phyloP scores from a whole-genome alignment of 2,888 invertebrate genomes.

The Pristionchus entomophagus region DNA sequence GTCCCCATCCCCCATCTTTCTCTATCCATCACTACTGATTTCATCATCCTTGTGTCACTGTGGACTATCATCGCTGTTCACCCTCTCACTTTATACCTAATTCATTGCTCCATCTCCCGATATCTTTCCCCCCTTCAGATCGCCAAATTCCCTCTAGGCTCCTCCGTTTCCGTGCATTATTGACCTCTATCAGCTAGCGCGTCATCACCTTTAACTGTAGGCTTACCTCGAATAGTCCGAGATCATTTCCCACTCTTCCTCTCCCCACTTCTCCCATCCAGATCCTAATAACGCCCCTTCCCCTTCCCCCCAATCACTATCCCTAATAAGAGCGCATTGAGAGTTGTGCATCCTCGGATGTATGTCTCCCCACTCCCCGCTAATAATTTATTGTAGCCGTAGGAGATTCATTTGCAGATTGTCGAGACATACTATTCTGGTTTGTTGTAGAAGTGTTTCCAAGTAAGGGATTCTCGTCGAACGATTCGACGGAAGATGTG shows the following conservation, averaged over 20 bases:
- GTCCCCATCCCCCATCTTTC: background rate
- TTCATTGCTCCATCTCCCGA: background rate
- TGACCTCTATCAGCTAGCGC: conserved; percentile 13
- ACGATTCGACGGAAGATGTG: conserved; percentile 17
- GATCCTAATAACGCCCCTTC: conserved; percentile 10
- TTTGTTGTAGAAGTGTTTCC: conserved; percentile 16
- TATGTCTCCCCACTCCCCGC: conserved; percentile 28
- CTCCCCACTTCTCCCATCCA: background rate
- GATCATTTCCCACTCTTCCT: background rate
- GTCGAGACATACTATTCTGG: conserved; percentile 9
- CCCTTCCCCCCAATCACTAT: background rate
- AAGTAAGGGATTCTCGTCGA: background rate
- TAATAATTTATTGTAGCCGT: conserved; percentile 47
- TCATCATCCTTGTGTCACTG: conserved; percentile 26
- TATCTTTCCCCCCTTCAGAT: background rate
- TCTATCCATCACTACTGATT: conserved; percentile 26
- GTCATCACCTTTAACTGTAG: background rate
- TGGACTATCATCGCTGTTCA: background rate
- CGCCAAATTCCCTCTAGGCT: background rate
- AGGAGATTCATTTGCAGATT: conserved; percentile 30
- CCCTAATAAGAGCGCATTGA: conserved; percentile 29
- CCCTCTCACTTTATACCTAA: conserved; percentile 4
- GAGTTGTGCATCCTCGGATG: conserved; percentile 14
- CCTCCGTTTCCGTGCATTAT: background rate
- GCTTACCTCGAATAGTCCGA: conserved; percentile 29